Evolutionary conservation across 2,113 vertebrate species (phyloP).

Genomic region (Neolamprologus modestus): DNA sequence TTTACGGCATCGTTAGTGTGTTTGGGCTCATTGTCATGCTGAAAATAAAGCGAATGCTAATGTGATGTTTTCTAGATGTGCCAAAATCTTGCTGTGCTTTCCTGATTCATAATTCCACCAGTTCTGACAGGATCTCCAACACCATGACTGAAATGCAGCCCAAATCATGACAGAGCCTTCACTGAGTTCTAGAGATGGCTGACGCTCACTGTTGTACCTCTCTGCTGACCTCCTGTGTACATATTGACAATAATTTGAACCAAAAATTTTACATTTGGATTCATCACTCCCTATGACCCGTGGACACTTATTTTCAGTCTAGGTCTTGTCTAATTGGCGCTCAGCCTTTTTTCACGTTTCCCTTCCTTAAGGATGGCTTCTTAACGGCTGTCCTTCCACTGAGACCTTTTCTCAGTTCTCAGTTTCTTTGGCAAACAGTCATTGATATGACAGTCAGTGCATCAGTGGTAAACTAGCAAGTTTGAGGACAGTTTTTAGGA

Average conservation of each 20-base stretch:
- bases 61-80: not conserved
- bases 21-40: not conserved
- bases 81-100: not conserved
- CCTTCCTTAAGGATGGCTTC: not conserved
- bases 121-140: not conserved
- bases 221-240: not conserved
- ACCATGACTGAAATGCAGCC: not conserved
- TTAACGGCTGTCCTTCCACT: not conserved
- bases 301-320: not conserved
- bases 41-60: not conserved
- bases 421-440: not conserved
- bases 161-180: not conserved
- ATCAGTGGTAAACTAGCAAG: not conserved
- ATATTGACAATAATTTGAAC: not conserved
- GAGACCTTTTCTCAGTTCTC: not conserved
- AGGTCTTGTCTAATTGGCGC: not conserved
- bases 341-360: not conserved
- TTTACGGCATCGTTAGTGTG: not conserved
- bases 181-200: not conserved
- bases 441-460: not conserved
- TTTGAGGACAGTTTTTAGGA: not conserved
- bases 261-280: not conserved
- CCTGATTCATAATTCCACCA: not conserved
- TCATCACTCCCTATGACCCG: not conserved
- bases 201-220: not conserved